Base-by-base conservation (phyloP, 2,113 vertebrate genomes). In the Gallinago paraguaiae region DNA sequence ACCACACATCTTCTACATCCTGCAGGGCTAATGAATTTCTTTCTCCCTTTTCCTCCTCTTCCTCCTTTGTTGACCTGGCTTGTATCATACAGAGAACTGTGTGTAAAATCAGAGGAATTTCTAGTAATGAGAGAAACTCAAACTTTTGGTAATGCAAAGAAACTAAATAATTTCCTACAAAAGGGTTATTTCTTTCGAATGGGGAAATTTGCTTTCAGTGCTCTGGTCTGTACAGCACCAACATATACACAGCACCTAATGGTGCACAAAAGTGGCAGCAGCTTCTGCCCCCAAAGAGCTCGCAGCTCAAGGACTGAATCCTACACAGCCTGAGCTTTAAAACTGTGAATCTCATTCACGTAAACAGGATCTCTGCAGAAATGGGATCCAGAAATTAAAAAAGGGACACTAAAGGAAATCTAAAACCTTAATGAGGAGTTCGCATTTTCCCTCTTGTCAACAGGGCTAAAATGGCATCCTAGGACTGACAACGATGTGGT, bases 321-420 rank as follows among this genome's bases (percentile, higher is more conserved):
- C 27, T 76, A 15, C 35, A 89, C 8, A 56, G 48, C 4, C 33
- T 75, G 20, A 78, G 19, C 27, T 82, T 63, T 68, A 39, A 33
- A 31, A 39, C 11, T 33, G 4, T n/a, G 6, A 56, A 35, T 45
- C 28, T 79, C 15, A 57, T 25, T 48, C 1, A 4, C 0, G 1
- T 65, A 51, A 85, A 77, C 7, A 86, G 9, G 50, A 71, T n/a
- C 19, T 60, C 22, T 68, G 45, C 20, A 89, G 33, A 83, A 84
- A 17, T 45, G 17, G 22, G 9, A 76, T 63, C 2, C 13, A 60
- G 79, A 74, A 50, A n/a, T 56, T 17, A 6, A 30, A n/a, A 30
- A n/a, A 15, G 6, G 9, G 37, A 59, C 12, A 43, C 10, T 72
- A 59, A 45, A 71, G 18, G 24, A 87, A 91, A 90, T 72, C 9